A percentile compares a stretch with the other conserved stretches of the same genome.
Evolutionary conservation across 2,113 vertebrate species (phyloP).

Genomic region (Otis tarda): DNA sequence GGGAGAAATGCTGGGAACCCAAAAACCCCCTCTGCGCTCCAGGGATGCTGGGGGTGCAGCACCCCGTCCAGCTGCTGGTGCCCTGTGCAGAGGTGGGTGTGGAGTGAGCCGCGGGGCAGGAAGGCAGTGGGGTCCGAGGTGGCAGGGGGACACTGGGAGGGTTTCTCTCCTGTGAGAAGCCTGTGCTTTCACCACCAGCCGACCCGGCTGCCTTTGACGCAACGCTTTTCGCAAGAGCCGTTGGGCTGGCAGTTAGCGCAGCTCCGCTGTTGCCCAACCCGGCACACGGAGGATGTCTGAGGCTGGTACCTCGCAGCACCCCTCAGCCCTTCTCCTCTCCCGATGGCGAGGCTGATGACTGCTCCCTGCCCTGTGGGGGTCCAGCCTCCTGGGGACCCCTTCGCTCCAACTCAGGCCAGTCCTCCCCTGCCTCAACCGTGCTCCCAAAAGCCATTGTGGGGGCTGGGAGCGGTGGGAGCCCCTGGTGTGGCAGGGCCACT

Average conservation of each 20-base stretch:
- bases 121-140: rapidly evolving
- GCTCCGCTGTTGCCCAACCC: background rate
- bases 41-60: background rate
- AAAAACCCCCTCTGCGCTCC: background rate
- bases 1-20: background rate
- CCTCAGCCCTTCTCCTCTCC: background rate
- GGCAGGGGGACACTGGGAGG: rapidly evolving
- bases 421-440: rapidly evolving
- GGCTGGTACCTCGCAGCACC: background rate
- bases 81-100: rapidly evolving
- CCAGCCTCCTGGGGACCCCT: background rate
- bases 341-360: background rate
- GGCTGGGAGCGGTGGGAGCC: rapidly evolving
- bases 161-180: background rate
- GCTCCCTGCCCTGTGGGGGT: background rate
- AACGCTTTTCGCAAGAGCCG: background rate
- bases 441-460: rapidly evolving
- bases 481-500: background rate
- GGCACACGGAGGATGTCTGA: background rate
- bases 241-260: background rate
- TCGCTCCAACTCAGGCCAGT: background rate
- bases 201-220: background rate
- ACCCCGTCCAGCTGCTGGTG: rapidly evolving
- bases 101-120: rapidly evolving
- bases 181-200: background rate